Base-by-base conservation (phyloP, 2,888 invertebrate species). In the Dryobotodes eremita region DNA sequence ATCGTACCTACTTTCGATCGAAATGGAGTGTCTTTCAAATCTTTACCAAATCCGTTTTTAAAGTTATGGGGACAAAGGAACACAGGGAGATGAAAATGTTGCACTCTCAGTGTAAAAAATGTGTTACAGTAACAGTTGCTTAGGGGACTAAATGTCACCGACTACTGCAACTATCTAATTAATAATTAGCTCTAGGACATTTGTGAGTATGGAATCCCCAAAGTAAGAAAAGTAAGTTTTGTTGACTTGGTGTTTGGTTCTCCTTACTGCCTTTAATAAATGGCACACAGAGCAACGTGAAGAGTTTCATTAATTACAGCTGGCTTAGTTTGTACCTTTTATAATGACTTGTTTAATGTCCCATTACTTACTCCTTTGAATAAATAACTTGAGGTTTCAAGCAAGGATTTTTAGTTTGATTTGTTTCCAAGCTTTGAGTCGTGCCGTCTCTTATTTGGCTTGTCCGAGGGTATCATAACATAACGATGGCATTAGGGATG, bases 1-100 rank as follows among this genome's bases (percentile, higher is more conserved):
- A 65, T 75, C 55, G 71, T 42, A 70, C 6, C 42, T 42, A 46
- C 15, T 82, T 75, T 68, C 11, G 15, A 62, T 46, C 15, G n/a
- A 73, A 68, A 53, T 57, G 50, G 23, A 75, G 11, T 26, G 61
- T 42, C 59, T 50, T 76, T 73, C 15, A 73, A 53, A 79, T 71
- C n/a, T 71, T 31, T 70, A 55, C 48, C 6, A 61, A 46, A 74
- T 50, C 46, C 26, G 20, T n/a, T 68, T 71, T 64, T 71, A n/a
- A 73, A 64, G 26, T 53, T 57, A 59, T 23, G 31, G 13, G 0
- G 17, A 17, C 31, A 57, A 26, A 46, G 7, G 5, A 23, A 48
- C 20, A 53, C 13, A n/a, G 1, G 4, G 17, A 61, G 7, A 66
- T 66, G 31, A n/a, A 26, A 36, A 61, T 31, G 1, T 11, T 55